Evolutionary conservation across 2,113 vertebrate species (phyloP).

Genomic region (Eclectus roratus): DNA sequence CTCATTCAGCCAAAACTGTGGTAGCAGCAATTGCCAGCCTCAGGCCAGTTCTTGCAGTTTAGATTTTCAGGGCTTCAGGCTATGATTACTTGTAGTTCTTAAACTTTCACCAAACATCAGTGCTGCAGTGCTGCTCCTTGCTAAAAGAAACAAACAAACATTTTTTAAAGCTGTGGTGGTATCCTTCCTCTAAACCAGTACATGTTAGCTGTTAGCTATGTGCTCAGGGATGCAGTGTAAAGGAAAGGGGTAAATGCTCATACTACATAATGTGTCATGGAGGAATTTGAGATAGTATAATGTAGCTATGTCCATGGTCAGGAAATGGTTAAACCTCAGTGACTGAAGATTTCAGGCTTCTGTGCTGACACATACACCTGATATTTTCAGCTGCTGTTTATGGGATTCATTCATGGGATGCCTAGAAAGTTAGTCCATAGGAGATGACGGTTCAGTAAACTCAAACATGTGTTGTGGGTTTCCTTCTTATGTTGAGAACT

Average conservation of each 20-base stretch:
- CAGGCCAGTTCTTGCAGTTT: not conserved
- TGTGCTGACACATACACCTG: not conserved
- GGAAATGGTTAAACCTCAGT: not conserved
- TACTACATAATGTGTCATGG: not conserved
- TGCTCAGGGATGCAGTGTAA: not conserved
- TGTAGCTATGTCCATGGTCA: not conserved
- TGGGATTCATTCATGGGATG: not conserved
- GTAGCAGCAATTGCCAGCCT: constrained; percentile 18
- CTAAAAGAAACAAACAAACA: not conserved
- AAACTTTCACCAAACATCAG: not conserved
- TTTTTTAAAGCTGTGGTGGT: not conserved
- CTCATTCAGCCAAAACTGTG: constrained; percentile 11
- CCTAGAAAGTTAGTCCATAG: not conserved
- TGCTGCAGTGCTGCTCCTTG: not conserved
- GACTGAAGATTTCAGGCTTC: not conserved
- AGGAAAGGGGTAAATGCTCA: not conserved
- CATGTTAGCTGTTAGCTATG: not conserved
- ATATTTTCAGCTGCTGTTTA: not conserved
- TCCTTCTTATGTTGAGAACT: not conserved
- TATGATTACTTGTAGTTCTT: not conserved
- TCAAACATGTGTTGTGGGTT: not conserved
- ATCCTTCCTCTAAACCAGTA: not conserved
- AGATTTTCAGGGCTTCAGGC: not conserved
- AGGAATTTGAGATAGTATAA: not conserved
- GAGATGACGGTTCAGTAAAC: not conserved